Conservation (phyloP, 2,888 invertebrate species). For the Aspidiotus rigidus region DNA sequence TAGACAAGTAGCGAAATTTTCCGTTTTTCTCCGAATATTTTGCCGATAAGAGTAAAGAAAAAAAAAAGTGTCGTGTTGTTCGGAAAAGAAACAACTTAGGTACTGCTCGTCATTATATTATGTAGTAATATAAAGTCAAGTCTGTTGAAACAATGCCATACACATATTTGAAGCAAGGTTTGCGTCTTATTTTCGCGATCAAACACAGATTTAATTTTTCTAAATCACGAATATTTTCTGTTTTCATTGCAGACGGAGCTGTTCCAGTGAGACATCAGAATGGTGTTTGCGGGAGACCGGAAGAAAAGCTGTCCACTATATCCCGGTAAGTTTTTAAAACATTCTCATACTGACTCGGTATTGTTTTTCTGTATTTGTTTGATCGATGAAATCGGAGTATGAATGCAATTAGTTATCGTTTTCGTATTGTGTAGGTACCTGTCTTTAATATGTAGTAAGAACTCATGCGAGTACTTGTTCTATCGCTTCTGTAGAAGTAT, state of each 20-base stretch:
- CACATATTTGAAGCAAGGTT: conserved; percentile 27
- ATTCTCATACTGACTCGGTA: background rate
- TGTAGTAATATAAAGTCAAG: conserved; percentile 9
- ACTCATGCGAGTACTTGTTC: no score
- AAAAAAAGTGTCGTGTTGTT: background rate
- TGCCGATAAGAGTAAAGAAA: conserved; percentile 9
- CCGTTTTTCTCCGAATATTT: conserved; percentile 2
- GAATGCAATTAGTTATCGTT: no score
- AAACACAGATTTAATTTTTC: background rate
- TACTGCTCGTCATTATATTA: conserved; percentile 3
- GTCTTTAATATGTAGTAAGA: no score
- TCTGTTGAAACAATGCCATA: conserved; percentile 21
- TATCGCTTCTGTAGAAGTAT: no score
- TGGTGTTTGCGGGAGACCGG: conserved; percentile 34
- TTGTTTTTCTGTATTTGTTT: no score
- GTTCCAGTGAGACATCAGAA: conserved; percentile 31
- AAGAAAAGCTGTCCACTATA: conserved; percentile 36
- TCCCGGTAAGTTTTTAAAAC: conserved; percentile 32
- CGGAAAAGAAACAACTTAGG: background rate
- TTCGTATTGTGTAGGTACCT: no score
- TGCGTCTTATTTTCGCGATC: conserved; percentile 1
- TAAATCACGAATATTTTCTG: conserved; percentile 6
- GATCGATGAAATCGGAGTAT: no score
- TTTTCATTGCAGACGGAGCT: conserved; percentile 39
- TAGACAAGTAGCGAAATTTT: background rate